phyloP scores from a whole-genome alignment of 2,888 invertebrate genomes.

The Drosophila cracens region DNA sequence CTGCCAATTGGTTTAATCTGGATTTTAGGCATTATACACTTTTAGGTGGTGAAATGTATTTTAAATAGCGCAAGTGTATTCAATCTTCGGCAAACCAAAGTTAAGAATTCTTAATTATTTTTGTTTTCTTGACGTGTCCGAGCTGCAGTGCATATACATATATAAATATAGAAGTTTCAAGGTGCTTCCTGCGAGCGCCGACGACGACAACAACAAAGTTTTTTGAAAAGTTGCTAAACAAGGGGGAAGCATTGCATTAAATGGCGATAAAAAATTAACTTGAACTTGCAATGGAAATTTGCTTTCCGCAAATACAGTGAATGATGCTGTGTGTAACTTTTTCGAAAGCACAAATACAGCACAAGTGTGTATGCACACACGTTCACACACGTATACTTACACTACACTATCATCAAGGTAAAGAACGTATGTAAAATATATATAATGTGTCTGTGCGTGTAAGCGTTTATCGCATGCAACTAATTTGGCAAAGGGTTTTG shows the following conservation, averaged over 20 bases:
- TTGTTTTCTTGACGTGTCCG: conserved; percentile 30
- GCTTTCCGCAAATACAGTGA: conserved; percentile 64
- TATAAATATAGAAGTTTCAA: conserved; percentile 81
- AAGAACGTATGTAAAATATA: conserved; percentile 59
- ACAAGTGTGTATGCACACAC: conserved; percentile 6
- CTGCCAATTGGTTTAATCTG: neutral
- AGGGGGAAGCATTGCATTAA: conserved; percentile 59
- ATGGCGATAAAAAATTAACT: conserved; percentile 72
- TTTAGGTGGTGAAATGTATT: neutral
- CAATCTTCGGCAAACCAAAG: neutral
- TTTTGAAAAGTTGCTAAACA: conserved; percentile 71
- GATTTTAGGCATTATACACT: neutral
- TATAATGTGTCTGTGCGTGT: conserved; percentile 4
- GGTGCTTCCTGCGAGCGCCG: conserved; percentile 79
- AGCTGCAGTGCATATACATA: conserved; percentile 52
- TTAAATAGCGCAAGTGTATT: neutral
- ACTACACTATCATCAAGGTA: conserved; percentile 62
- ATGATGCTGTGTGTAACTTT: conserved; percentile 31
- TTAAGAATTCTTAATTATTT: conserved; percentile 14
- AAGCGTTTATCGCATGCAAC: conserved; percentile 47
- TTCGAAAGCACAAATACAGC: conserved; percentile 58
- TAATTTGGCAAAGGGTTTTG: conserved; percentile 70
- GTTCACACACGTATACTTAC: conserved; percentile 12
- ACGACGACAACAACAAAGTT: conserved; percentile 37
- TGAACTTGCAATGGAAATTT: conserved; percentile 76